Base-by-base conservation (phyloP, 1,140 invertebrate genomes). In the Brachionus plicatilis region DNA sequence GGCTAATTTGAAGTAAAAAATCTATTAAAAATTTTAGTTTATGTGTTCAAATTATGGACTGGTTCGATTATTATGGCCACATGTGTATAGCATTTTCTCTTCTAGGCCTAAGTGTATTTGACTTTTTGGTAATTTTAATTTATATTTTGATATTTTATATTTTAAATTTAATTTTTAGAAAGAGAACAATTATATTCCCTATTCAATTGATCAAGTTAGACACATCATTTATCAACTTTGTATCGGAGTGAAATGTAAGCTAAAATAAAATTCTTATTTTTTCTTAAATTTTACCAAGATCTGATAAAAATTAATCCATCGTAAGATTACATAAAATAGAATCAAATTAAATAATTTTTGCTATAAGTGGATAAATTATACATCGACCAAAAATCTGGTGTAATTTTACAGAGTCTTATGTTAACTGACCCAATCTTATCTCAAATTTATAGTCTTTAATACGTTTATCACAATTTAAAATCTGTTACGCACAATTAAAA, bases 41-140 rank as follows among this genome's bases (percentile, higher is more conserved):
- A 87, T 99, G 97, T 91, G 97, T 99, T 33, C 95, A 95, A 90
- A 97, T 99, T 95, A 90, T 98, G 86, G 95, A 98, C 90, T 98
- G 96, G 95, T 99, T 99, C 90, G 96, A 99, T 90, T 99, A 97
- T 89, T 95, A 97, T 91, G 97, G 97, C 11, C 97, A 99, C 89
- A 97, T 99, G 93, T 99, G 97, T 90, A 96, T 99, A 88, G 95
- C 95, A 85, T 99, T 99, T 91, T 96, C 99, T 91, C 96, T 99
- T 93, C 92, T 99, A 83, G 98, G 98, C 82, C 92, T 97, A 56
- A 98, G 96, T 92, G 97, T 99, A 85, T 99, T 99, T 91, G 97
- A 99, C 91, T 99, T 99, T 91, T 92, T 99, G 93, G 96, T 98
- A 76, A 76, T 12, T 27, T 76, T 14, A 41, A 79, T 75, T 78